Conservation (phyloP, 2,888 invertebrate species). For the Lumbricus terrestris region DNA sequence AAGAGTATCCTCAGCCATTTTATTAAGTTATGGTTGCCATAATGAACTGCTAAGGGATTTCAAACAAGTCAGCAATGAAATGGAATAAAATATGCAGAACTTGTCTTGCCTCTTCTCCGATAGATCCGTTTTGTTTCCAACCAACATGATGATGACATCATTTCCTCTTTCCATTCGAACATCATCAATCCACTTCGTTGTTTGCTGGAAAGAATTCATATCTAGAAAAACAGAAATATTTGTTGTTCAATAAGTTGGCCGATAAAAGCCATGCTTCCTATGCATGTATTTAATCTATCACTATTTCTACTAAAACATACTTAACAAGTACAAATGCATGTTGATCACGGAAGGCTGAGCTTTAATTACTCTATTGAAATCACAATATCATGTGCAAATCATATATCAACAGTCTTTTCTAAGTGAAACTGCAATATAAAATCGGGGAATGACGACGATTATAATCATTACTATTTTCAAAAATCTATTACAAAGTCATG, state of each 20-base stretch:
- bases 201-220: slow-evolving; percentile 92
- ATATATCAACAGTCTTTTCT: background rate
- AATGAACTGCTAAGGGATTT: background rate
- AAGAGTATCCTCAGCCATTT: background rate
- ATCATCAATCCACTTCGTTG: slow-evolving; percentile 99
- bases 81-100: background rate
- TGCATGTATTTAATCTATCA: background rate
- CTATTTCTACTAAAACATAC: background rate
- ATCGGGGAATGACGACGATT: too few relatives aligned
- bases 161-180: slow-evolving; percentile 97
- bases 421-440: background rate
- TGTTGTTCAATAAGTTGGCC: background rate
- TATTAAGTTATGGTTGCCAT: background rate
- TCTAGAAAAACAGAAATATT: slow-evolving; percentile 42
- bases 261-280: background rate
- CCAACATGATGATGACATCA: slow-evolving; percentile 97
- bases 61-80: background rate
- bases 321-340: background rate
- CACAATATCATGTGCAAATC: background rate
- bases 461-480: background rate
- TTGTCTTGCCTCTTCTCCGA: slow-evolving; percentile 83
- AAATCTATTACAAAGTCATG: background rate
- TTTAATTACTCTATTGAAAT: background rate
- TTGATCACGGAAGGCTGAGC: background rate
- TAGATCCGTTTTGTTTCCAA: slow-evolving; percentile 98